Base-by-base conservation (phyloP, 2,797 vertebrate species). In the Pristis pectinata region DNA sequence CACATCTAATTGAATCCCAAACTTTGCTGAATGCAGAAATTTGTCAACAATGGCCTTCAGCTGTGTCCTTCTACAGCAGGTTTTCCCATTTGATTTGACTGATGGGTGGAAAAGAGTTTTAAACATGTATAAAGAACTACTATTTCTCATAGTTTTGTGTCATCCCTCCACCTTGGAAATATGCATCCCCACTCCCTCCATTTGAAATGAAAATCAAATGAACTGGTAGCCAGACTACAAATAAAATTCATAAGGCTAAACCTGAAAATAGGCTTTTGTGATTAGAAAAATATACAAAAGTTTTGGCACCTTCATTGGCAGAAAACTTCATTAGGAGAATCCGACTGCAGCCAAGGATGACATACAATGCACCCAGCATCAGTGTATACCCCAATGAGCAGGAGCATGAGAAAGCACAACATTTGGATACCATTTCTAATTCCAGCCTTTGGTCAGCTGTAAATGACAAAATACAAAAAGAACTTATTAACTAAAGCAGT, bases 281-380 rank as follows among this genome's bases (percentile, higher is more conserved):
- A 64, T 91, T 91, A 44, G 41, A 44, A 93, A 93, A 74, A 24
- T 53, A 53, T 49, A 93, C 13, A 93, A 34, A 15, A 64, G 61
- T 61, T 53, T 11, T 56, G 91, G 94, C 96, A 99, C 99, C 98
- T 95, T 98, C 97, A 95, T 99, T 99, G 79, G 98, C 97, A 49
- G 99, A 99, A 92, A 98, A 98, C 95, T 99, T 99, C 96, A 99
- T 98, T 95, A 99, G 96, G 89, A 99, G 96, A 94, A 99, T 98
- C 94, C 99, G 98, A 96, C 98, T 98, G 94, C 99, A 99, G 61
- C 98, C 99, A 95, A 99, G 94, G 0, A 95, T 95, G 41, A 99
- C 97, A 67, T 98, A 99, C 41, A 97, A 95, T 56, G 98, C 96
- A 56, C 98, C 99, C 6, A 99, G 97, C 3, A 97, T 96, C 94